A percentile compares a stretch with the other conserved stretches of the same genome.
These are phyloP conservation scores for Bucorvus abyssinicus DNA, from an alignment of 2,797 vertebrate species.

Conservation along the genomic window DNA sequence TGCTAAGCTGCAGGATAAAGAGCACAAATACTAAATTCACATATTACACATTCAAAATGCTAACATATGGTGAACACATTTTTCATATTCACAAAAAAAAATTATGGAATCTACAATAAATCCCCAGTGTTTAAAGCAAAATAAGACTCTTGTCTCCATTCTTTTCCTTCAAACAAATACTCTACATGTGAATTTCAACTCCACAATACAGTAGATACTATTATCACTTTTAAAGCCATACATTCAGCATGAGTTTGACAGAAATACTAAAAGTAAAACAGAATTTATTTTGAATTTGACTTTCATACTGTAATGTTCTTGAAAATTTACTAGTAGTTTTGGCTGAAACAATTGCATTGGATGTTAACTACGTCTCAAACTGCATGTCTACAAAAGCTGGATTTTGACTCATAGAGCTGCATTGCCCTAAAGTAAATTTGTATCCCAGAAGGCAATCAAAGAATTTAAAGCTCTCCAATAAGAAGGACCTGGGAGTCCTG, in stretches of 20 bases:
- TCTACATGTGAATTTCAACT: not conserved
- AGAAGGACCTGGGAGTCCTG: too few relatives aligned
- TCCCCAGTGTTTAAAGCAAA: not conserved
- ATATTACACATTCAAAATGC: not conserved
- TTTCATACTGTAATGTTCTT: not conserved
- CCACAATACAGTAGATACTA: not conserved
- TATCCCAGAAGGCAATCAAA: not conserved
- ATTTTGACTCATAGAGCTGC: not conserved
- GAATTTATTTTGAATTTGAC: not conserved
- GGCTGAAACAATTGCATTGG: not conserved
- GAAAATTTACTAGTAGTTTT: not conserved
- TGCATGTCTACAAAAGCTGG: not conserved
- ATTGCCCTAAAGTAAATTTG: not conserved
- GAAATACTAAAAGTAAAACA: not conserved
- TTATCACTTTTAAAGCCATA: not conserved
- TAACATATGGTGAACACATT: not conserved
- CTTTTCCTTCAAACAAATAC: not conserved
- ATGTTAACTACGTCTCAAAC: not conserved
- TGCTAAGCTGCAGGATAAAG: constrained; percentile 8
- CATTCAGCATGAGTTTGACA: not conserved
- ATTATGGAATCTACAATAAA: not conserved
- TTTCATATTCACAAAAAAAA: not conserved
- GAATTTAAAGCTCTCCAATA: not conserved
- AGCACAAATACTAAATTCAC: not conserved
- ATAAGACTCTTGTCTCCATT: not conserved